A percentile compares a stretch with the other conserved stretches of the same genome.
These are phyloP conservation scores for Pipistrellus kuhlii DNA, from an alignment of 2,797 vertebrate genomes.

Conservation along the genomic window DNA sequence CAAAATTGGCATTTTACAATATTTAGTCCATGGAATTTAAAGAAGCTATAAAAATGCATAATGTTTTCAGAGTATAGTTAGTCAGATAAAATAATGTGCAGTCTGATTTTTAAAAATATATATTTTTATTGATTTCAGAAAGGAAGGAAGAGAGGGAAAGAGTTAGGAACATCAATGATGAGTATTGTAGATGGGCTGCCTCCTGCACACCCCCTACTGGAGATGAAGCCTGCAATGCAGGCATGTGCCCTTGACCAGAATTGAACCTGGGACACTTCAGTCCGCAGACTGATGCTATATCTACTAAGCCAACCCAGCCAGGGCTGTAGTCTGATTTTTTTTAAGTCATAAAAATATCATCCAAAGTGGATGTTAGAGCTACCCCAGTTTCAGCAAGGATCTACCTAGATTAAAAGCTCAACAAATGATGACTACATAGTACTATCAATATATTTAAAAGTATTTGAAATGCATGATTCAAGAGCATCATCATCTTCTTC, in stretches of 20 bases:
- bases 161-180: no score
- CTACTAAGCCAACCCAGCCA: no score
- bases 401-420: not conserved
- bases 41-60: constrained; percentile 43
- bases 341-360: not conserved
- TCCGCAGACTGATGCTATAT: no score
- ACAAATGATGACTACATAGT: not conserved
- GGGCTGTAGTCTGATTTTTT: constrained; percentile 1
- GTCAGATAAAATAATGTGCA: constrained; percentile 1
- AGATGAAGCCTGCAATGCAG: no score
- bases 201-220: no score
- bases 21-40: constrained; percentile 27
- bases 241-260: no score
- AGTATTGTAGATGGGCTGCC: no score
- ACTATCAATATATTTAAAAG: not conserved
- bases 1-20: not conserved
- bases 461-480: not conserved
- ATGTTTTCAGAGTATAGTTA: constrained; percentile 23
- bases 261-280: no score
- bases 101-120: constrained; percentile 40
- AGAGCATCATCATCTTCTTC: not conserved
- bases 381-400: not conserved
- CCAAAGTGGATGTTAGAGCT: not conserved
- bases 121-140: no score
- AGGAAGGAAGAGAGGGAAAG: no score